Evolutionary conservation across 2,797 vertebrate species (phyloP).

Genomic region (Muscicapa striata): DNA sequence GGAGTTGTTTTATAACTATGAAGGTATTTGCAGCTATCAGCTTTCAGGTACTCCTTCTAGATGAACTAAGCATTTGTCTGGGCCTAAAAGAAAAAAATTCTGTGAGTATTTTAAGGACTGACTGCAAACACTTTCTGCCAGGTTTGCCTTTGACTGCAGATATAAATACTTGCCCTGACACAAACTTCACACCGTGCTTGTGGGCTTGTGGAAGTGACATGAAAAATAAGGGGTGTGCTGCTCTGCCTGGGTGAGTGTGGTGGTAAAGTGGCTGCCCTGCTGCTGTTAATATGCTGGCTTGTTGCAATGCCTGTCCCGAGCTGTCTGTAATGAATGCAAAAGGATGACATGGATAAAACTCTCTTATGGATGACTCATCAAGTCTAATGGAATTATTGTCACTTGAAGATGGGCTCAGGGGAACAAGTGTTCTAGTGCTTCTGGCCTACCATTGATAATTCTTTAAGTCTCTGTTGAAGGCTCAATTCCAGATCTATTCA

Average conservation of each 20-base stretch:
- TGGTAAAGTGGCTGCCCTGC: not conserved
- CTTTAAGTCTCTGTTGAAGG: not conserved
- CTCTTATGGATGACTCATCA: not conserved
- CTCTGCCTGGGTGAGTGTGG: not conserved
- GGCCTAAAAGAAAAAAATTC: not conserved
- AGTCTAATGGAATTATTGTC: not conserved
- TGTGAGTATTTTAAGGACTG: not conserved
- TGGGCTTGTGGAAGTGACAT: not conserved
- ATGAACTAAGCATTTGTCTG: not conserved
- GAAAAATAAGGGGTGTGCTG: not conserved
- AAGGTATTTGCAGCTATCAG: not conserved
- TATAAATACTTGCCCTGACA: not conserved
- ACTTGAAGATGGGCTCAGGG: not conserved
- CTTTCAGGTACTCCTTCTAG: not conserved
- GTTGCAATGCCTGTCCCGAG: rapidly evolving
- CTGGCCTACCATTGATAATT: not conserved
- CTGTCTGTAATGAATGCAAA: not conserved
- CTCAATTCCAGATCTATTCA: not conserved
- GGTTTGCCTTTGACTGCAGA: not conserved
- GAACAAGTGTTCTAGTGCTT: not conserved
- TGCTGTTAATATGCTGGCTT: not conserved
- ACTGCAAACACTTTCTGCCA: not conserved
- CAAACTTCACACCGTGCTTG: not conserved
- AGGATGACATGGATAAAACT: not conserved
- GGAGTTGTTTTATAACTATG: not conserved